phyloP scores from a whole-genome alignment of 2,113 vertebrate genomes.

The Hyaena hyaena region DNA sequence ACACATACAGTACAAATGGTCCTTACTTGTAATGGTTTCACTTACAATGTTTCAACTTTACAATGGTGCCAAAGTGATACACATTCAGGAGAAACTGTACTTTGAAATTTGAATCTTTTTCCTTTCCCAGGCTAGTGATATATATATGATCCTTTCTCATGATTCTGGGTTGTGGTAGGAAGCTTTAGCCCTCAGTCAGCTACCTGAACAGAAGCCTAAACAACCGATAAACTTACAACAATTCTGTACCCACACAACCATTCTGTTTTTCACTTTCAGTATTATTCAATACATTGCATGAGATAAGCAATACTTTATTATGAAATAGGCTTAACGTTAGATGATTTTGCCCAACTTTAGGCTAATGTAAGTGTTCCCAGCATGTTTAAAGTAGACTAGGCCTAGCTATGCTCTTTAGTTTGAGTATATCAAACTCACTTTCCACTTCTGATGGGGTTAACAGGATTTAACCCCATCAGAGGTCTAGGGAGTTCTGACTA shows the following conservation, averaged over 20 bases:
- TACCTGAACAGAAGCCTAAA: not conserved
- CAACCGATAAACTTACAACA: not conserved
- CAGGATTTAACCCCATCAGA: not conserved
- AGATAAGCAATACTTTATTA: not conserved
- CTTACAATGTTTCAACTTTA: not conserved
- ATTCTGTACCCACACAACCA: not conserved
- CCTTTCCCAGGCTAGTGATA: not conserved
- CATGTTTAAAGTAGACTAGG: not conserved
- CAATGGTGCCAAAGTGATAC: not conserved
- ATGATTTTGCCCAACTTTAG: not conserved
- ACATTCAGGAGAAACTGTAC: not conserved
- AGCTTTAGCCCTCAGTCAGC: not conserved
- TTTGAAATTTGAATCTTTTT: not conserved
- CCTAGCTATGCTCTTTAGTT: not conserved
- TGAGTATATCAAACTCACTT: not conserved
- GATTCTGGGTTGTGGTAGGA: not conserved
- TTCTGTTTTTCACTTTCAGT: not conserved
- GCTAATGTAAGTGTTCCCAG: not conserved
- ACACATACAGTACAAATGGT: not conserved
- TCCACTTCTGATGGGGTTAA: not conserved
- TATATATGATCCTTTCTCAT: not conserved
- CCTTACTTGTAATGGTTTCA: not conserved
- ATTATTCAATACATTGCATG: not conserved
- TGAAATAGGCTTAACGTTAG: not conserved
- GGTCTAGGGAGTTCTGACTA: not conserved